These are phyloP conservation scores for Platichthys stellatus DNA, from an alignment of 2,113 vertebrate genomes.

Conservation along the genomic window DNA sequence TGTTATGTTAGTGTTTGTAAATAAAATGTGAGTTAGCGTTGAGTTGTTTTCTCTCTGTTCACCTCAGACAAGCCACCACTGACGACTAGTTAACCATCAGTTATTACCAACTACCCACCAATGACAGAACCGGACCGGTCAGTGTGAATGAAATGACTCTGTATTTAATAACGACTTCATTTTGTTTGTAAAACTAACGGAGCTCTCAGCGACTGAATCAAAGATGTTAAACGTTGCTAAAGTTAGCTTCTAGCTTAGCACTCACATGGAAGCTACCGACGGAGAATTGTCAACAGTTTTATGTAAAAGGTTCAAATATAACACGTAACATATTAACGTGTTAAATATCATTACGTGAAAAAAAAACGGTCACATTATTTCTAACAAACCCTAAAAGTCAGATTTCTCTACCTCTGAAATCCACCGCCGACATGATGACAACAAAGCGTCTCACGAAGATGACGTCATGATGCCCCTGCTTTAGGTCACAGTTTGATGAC, in stretches of 20 bases:
- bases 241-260: slow-evolving; percentile 18
- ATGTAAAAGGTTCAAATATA: background rate
- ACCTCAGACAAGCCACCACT: background rate
- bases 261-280: background rate
- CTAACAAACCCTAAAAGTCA: background rate
- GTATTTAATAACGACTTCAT: background rate
- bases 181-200: background rate
- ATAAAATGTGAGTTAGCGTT: too few relatives aligned
- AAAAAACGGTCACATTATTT: too few relatives aligned
- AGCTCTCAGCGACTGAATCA: background rate
- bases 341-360: background rate
- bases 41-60: background rate
- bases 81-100: background rate
- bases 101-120: background rate
- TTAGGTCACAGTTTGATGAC: slow-evolving; percentile 50
- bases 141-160: background rate
- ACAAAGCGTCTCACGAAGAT: slow-evolving; percentile 49
- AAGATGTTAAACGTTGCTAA: slow-evolving; percentile 26
- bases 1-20: background rate
- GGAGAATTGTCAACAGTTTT: background rate
- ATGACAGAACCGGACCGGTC: background rate
- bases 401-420: slow-evolving; percentile 75
- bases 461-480: background rate
- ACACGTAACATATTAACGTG: background rate
- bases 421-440: slow-evolving; percentile 78